Base-by-base conservation (phyloP, 23 tunicate species). In the Clavelina lepadiformis region DNA sequence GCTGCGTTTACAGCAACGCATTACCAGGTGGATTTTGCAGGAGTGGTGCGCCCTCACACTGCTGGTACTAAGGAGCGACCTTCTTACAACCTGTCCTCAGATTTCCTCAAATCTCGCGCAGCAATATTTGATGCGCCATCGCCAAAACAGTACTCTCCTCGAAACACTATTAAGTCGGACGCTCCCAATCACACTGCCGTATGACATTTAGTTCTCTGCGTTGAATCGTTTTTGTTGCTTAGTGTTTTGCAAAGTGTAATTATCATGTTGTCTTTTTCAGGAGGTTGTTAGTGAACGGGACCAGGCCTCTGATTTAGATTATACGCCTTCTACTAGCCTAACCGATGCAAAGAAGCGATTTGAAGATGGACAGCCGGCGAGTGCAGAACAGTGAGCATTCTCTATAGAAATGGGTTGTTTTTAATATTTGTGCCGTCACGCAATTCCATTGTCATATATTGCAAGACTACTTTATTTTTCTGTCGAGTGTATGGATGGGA, bases 61-160 rank as follows among this genome's bases (percentile, higher is more conserved):
- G 89, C 97, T 2, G 97, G 97, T 13, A 89, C 97, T 1, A 89
- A 89, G 51, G 97, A 89, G 63, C 53, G 33, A 20, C 86, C 88
- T n/a, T 83, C 69, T 46, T 89, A 81, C 74, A 60, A 45, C 28
- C 35, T 82, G 33, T 51, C 63, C 2, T 2, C 67, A 3, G 68
- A 82, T 35, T 82, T 72, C 47, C 60, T 89, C 0, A 89, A 89
- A 46, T 81, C 97, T 3, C 75, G 83, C 13, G 71, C 78, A 6
- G 87, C 97, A 28, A 89, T 74, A 51, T 89, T 89, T 52, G 69
- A 81, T 34, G 57, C 80, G 0, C 81, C 74, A 21, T 34, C 67
- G 19, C 66, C 57, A 26, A 51, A 81, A 28, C 69, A 70, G 18
- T 89, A 89, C 53, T 51, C 63, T 21, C 97, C 97, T 4, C 51